Percentiles rank a stretch among this genome's conserved stretches.
Evolutionary conservation across 2,888 invertebrate species (phyloP).

Genomic region (Diarsia brunnea): DNA sequence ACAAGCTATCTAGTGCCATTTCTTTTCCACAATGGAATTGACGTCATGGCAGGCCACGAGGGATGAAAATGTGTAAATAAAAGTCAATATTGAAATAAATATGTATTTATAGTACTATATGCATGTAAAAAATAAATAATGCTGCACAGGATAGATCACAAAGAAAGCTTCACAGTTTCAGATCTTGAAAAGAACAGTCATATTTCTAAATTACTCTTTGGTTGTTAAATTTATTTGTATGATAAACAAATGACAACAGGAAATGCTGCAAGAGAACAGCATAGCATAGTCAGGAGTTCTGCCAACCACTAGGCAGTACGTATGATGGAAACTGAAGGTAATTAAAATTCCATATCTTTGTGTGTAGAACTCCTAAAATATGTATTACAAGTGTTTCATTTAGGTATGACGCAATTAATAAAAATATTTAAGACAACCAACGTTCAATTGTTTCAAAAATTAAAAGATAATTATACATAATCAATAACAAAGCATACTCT

Average conservation of each 20-base stretch:
- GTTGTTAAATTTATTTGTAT: slow-evolving; percentile 59
- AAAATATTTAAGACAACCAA: slow-evolving; percentile 14
- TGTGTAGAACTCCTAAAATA: not conserved
- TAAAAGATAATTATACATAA: slow-evolving; percentile 17
- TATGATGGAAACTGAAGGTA: not conserved
- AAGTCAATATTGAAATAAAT: slow-evolving; percentile 70
- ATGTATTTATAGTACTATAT: slow-evolving; percentile 70
- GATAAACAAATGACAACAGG: slow-evolving; percentile 14
- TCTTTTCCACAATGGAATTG: no score
- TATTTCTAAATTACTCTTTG: slow-evolving; percentile 70
- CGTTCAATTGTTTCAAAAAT: slow-evolving; percentile 20
- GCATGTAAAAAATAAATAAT: slow-evolving; percentile 78
- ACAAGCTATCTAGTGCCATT: no score
- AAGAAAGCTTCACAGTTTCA: slow-evolving; percentile 72
- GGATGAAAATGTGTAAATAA: slow-evolving; percentile 34
- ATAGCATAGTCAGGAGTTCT: not conserved
- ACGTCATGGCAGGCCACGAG: no score
- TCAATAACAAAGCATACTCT: slow-evolving; percentile 29
- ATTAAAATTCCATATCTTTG: not conserved
- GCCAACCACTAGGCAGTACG: not conserved
- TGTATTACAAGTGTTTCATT: not conserved
- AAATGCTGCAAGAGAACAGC: slow-evolving; percentile 1
- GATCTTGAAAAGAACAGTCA: slow-evolving; percentile 69
- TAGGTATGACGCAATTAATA: not conserved
- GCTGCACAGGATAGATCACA: slow-evolving; percentile 75